Evolutionary conservation across 2,113 vertebrate genomes (phyloP).

Genomic region (Oncorhynchus mykiss): DNA sequence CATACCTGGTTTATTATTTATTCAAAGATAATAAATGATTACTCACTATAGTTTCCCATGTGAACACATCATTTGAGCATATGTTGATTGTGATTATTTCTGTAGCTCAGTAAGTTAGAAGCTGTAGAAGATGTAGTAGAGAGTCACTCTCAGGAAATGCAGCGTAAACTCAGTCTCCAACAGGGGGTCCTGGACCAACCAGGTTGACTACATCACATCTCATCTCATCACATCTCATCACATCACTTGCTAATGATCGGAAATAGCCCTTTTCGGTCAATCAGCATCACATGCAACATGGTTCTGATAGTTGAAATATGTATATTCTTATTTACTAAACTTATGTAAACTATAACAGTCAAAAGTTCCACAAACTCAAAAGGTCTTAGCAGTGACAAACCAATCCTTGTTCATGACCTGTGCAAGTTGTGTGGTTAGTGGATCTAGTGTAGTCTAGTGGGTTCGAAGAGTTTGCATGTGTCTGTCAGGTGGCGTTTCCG

Average conservation of each 20-base stretch:
- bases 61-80: neutral
- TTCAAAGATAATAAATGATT: neutral
- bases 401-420: too few relatives aligned
- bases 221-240: neutral
- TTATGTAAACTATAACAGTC: too few relatives aligned
- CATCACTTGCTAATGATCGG: neutral
- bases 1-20: neutral
- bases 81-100: constrained; percentile 9
- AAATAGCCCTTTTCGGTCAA: too few relatives aligned
- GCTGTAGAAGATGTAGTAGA: constrained; percentile 74
- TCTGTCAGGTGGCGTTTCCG: constrained; percentile 23
- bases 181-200: constrained; percentile 73
- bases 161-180: constrained; percentile 73
- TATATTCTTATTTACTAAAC: too few relatives aligned
- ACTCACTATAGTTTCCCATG: neutral
- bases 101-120: constrained; percentile 77
- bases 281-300: too few relatives aligned
- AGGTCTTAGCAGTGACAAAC: too few relatives aligned
- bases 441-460: neutral
- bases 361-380: too few relatives aligned
- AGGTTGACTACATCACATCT: constrained; percentile 61
- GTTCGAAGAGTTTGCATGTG: neutral
- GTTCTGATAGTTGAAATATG: too few relatives aligned
- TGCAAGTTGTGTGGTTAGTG: too few relatives aligned
- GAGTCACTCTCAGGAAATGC: constrained; percentile 73